phyloP scores from a whole-genome alignment of 2,113 vertebrate species.

The Prochilodus magdalenae region DNA sequence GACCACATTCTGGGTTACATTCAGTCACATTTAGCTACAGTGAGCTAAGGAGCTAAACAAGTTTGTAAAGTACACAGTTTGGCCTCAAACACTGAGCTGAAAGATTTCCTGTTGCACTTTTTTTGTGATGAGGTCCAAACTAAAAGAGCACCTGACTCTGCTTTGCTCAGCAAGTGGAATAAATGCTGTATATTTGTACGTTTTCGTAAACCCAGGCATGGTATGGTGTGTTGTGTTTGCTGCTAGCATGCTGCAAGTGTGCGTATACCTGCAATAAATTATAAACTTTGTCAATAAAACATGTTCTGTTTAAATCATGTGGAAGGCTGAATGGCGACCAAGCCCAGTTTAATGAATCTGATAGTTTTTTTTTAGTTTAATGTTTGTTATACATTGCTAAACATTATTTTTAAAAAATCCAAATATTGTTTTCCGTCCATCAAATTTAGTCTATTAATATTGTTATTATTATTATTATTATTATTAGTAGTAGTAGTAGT shows the following conservation, averaged over 20 bases:
- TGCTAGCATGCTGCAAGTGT: constrained; percentile 83
- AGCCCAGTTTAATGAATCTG: neutral
- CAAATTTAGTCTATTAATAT: too few species aligned
- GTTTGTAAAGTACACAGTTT: neutral
- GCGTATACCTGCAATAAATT: constrained; percentile 85
- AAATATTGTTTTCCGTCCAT: neutral
- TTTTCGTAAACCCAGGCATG: constrained; percentile 81
- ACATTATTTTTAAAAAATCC: neutral
- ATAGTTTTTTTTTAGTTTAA: neutral
- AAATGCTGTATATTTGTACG: constrained; percentile 68
- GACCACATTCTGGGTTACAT: too few species aligned
- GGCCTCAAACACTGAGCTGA: neutral
- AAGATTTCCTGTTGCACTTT: constrained; percentile 64
- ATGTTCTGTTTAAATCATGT: constrained; percentile 87
- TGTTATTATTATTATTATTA: neutral
- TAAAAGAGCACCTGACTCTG: constrained; percentile 74
- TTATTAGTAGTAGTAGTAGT: neutral
- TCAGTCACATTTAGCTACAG: too few species aligned
- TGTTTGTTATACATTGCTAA: neutral
- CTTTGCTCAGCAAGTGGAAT: constrained; percentile 70
- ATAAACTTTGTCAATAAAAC: constrained; percentile 85
- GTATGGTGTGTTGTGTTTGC: constrained; percentile 77
- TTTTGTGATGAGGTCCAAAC: constrained; percentile 65
- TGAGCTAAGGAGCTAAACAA: neutral
- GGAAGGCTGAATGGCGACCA: neutral